phyloP scores from a whole-genome alignment of 1,140 invertebrate genomes.

The Philopotamus ludificatus region DNA sequence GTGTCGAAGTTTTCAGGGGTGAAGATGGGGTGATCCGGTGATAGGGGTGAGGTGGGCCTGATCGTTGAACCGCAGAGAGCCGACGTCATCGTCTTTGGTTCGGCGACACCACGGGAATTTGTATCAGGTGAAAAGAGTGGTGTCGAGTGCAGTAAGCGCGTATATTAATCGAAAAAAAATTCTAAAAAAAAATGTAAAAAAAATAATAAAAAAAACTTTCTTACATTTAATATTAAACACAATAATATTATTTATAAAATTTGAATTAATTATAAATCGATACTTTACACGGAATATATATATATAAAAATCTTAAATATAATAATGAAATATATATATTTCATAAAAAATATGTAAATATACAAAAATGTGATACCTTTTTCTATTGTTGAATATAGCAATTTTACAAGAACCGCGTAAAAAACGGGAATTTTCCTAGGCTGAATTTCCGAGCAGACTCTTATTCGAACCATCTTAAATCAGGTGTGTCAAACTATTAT shows the following conservation, averaged over 20 bases:
- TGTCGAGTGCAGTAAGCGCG: constrained; percentile 13
- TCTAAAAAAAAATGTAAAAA: no score
- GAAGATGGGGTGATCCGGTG: background rate
- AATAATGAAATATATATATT: no score
- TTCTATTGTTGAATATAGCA: constrained; percentile 27
- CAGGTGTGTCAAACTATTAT: constrained; percentile 9
- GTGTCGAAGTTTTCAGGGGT: constrained; percentile 16
- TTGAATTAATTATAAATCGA: no score
- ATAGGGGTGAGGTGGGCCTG: constrained; percentile 15
- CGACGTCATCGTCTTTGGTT: constrained; percentile 36
- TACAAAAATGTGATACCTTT: no score
- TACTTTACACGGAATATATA: no score
- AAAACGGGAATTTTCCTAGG: constrained; percentile 33
- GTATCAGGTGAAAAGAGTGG: constrained; percentile 26
- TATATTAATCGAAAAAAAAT: no score
- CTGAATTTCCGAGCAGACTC: constrained; percentile 35
- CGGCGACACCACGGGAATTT: constrained; percentile 28
- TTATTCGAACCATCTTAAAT: constrained; percentile 17
- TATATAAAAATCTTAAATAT: no score
- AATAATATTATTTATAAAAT: no score
- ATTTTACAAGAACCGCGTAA: constrained; percentile 37
- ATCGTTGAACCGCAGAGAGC: constrained; percentile 38
- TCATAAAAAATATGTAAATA: no score
- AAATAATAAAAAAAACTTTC: no score
- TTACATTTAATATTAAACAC: no score